Evolutionary conservation across 2,888 invertebrate genomes (phyloP).

Genomic region (Apocheima hispidaria): DNA sequence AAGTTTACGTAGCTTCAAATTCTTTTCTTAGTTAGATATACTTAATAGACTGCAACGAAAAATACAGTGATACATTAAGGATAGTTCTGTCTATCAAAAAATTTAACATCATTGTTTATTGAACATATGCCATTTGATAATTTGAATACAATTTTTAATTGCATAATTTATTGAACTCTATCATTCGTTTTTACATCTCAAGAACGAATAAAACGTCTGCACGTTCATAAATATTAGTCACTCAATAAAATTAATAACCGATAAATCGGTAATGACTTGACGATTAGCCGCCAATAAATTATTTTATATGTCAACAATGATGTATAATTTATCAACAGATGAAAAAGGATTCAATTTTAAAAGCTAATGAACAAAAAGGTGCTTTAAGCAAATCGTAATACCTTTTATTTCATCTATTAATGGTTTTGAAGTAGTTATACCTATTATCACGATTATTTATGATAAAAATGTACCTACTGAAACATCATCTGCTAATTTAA

Average conservation of each 20-base stretch:
- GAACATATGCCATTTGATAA: not conserved
- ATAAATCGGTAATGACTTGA: constrained; percentile 34
- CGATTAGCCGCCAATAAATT: constrained; percentile 41
- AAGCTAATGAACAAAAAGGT: not conserved
- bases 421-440: too few relatives aligned
- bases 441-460: too few relatives aligned
- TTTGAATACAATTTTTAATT: too few relatives aligned
- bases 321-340: constrained; percentile 19
- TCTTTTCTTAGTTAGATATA: too few relatives aligned
- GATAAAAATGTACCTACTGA: too few relatives aligned
- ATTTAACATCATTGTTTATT: not conserved
- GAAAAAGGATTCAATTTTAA: not conserved
- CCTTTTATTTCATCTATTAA: too few relatives aligned
- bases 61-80: too few relatives aligned
- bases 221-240: constrained; percentile 26
- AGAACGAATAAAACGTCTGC: constrained; percentile 4
- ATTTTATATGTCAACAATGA: constrained; percentile 39
- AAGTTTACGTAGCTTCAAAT: too few relatives aligned
- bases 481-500: too few relatives aligned
- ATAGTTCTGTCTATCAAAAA: too few relatives aligned
- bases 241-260: constrained; percentile 40
- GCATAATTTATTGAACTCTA: constrained; percentile 1
- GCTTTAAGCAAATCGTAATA: not conserved
- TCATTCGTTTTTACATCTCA: constrained; percentile 7
- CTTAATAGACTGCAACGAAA: too few relatives aligned